These are phyloP conservation scores for Chaetogeoica ovagalla DNA, from an alignment of 2,888 invertebrate genomes.

Conservation along the genomic window DNA sequence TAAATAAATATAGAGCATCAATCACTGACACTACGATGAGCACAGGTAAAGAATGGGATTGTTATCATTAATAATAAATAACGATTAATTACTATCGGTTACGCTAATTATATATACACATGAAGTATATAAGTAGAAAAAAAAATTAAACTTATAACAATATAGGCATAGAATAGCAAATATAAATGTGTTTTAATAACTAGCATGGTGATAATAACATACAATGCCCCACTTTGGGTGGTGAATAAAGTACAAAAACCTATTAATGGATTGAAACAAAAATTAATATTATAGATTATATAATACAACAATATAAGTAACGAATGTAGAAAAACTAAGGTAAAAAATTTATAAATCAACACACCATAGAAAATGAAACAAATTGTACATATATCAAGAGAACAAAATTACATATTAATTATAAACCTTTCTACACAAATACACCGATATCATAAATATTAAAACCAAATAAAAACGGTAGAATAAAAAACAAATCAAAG, in stretches of 20 bases:
- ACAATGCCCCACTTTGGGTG: constrained; percentile 9
- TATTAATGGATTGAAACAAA: not conserved
- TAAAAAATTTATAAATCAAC: no score
- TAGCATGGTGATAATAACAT: not conserved
- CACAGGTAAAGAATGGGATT: constrained; percentile 25
- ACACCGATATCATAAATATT: no score
- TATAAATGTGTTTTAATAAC: not conserved
- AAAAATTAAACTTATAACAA: not conserved
- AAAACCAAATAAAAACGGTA: no score
- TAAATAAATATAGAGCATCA: not conserved
- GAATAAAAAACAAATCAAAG: no score
- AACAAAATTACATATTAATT: no score
- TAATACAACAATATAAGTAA: not conserved
- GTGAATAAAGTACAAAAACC: not conserved
- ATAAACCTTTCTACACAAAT: no score
- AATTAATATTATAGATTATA: not conserved
- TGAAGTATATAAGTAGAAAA: not conserved
- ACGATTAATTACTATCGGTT: no score
- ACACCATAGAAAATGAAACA: no score
- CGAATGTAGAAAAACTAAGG: no score
- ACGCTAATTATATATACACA: no score
- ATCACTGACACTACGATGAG: not conserved
- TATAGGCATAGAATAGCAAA: not conserved
- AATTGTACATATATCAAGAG: no score
- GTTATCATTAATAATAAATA: not conserved